These are phyloP conservation scores for Vesta saturnalis DNA, from an alignment of 2,888 invertebrate species.

Conservation along the genomic window DNA sequence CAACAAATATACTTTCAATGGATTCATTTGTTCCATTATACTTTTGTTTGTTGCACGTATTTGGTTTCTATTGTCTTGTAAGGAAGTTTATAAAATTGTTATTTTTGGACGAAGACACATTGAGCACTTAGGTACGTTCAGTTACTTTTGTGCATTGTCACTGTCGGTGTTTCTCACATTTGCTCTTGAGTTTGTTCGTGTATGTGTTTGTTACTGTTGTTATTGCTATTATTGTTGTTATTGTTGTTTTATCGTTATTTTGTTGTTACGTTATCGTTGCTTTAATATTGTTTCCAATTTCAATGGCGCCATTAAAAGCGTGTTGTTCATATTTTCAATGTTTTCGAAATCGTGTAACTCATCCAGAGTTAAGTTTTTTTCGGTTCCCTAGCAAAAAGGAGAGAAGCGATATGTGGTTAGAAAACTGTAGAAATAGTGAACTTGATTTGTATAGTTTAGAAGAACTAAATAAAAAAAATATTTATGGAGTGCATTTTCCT, in stretches of 20 bases:
- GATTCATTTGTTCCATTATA: no score
- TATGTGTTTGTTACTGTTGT: background rate
- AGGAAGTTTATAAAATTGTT: background rate
- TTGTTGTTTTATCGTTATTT: background rate
- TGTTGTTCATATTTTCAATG: constrained; percentile 2
- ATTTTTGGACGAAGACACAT: background rate
- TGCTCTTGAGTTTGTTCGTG: background rate
- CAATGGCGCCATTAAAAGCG: background rate
- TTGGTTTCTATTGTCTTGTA: background rate
- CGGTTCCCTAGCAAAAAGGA: background rate
- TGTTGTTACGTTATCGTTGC: background rate
- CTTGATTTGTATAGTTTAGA: background rate
- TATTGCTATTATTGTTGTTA: background rate
- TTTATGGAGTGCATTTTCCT: background rate
- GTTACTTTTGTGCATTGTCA: background rate
- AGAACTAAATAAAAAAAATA: background rate
- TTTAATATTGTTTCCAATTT: background rate
- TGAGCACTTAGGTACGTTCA: background rate
- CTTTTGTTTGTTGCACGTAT: no score
- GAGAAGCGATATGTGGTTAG: background rate
- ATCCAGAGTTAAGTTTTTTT: constrained; percentile 4
- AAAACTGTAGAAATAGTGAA: background rate
- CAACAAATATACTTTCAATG: no score
- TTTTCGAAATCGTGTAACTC: background rate
- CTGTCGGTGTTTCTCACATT: background rate